Conservation (phyloP, 2,113 vertebrate species). For the Daphoenositta chrysoptera region DNA sequence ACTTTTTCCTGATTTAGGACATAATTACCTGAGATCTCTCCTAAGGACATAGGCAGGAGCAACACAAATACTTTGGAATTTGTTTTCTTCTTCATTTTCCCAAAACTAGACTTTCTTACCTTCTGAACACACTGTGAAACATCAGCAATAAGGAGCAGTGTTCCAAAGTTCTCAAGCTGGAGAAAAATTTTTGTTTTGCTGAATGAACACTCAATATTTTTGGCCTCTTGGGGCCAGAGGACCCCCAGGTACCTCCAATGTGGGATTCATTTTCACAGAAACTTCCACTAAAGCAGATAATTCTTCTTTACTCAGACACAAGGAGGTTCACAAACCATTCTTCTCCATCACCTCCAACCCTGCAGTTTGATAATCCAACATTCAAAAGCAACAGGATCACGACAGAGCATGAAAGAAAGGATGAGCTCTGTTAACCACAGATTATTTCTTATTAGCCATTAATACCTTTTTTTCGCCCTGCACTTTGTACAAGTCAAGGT, state of each 20-base stretch:
- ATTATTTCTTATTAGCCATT: slow-evolving; percentile 42
- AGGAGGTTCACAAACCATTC: not conserved
- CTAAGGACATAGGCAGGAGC: not conserved
- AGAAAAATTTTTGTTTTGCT: not conserved
- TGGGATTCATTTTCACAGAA: not conserved
- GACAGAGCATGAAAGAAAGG: not conserved
- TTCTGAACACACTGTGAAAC: not conserved
- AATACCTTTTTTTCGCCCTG: slow-evolving; percentile 1
- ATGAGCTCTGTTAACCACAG: slow-evolving; percentile 7
- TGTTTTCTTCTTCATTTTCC: not conserved
- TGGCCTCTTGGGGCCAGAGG: not conserved
- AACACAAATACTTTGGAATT: not conserved
- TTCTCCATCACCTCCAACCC: not conserved
- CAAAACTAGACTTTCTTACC: not conserved
- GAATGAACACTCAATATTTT: not conserved
- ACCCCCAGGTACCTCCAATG: not conserved
- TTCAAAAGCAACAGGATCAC: not conserved
- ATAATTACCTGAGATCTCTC: not conserved
- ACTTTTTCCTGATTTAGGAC: not conserved
- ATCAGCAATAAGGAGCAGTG: accelerated
- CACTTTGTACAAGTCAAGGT: not conserved
- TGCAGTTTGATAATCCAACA: slow-evolving; percentile 23
- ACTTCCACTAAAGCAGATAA: not conserved
- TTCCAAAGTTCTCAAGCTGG: not conserved
- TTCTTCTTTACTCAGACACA: not conserved